Conservation (phyloP, 2,113 vertebrate species). For the Catharus bicknelli region DNA sequence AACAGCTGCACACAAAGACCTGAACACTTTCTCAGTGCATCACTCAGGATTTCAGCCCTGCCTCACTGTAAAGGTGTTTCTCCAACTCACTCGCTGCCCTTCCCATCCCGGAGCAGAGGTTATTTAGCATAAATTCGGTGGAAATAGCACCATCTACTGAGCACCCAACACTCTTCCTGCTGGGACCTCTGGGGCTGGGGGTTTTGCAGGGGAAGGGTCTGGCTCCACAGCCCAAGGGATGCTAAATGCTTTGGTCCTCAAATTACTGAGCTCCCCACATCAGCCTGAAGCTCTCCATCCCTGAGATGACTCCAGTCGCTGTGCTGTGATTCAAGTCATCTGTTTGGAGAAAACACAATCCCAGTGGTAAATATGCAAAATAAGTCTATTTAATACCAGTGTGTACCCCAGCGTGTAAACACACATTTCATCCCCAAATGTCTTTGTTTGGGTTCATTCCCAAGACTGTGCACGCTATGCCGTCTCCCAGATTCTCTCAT, state of each 20-base stretch:
- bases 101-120: not conserved
- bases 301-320: not conserved
- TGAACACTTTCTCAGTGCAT: not conserved
- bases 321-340: not conserved
- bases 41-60: not conserved
- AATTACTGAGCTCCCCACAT: not conserved
- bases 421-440: not conserved
- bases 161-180: not conserved
- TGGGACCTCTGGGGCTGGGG: not conserved
- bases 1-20: not conserved
- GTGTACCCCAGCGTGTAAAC: not conserved
- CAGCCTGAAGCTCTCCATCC: not conserved
- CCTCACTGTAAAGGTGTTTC: not conserved
- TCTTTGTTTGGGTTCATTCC: not conserved
- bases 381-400: not conserved
- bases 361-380: not conserved
- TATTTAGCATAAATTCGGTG: not conserved
- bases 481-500: too few species aligned
- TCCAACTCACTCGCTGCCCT: not conserved
- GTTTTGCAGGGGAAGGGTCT: not conserved
- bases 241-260: not conserved
- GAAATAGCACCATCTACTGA: constrained; percentile 49
- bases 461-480: accelerated
- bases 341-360: not conserved
- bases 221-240: not conserved